Conservation (phyloP, 2,888 invertebrate species). For the Stictocephala bisonia region DNA sequence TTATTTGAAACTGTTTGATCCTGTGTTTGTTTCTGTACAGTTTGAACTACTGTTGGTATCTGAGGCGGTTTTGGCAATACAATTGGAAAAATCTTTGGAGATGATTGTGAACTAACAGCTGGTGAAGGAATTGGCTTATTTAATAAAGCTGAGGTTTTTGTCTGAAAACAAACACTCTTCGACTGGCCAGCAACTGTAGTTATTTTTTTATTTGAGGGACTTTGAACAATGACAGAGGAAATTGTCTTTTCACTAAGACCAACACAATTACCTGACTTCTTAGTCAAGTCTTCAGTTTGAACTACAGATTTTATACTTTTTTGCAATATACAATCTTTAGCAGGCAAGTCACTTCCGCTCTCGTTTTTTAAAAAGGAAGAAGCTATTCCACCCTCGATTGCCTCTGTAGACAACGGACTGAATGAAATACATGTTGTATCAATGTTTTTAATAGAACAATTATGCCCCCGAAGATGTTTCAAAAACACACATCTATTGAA, state of each 20-base stretch:
- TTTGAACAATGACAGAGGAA: no score
- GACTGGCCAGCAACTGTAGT: constrained; percentile 13
- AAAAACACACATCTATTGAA: constrained; percentile 39
- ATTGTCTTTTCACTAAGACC: no score
- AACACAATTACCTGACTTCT: no score
- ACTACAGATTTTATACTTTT: no score
- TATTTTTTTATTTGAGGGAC: background rate
- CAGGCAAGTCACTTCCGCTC: no score
- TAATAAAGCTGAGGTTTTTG: background rate
- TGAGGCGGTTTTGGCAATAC: background rate
- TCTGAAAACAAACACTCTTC: constrained; percentile 6
- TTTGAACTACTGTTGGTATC: background rate
- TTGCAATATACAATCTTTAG: no score
- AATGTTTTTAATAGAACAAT: background rate
- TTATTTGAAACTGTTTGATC: background rate
- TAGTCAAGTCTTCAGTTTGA: no score
- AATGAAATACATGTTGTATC: constrained; percentile 17
- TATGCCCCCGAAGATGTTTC: constrained; percentile 41
- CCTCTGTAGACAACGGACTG: constrained; percentile 8
- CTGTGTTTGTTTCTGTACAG: background rate
- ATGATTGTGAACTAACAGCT: background rate
- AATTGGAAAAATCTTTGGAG: background rate
- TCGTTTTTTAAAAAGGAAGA: background rate
- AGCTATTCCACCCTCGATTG: constrained; percentile 17
- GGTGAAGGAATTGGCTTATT: background rate